These are phyloP conservation scores for Brachyptera risi DNA, from an alignment of 2,888 invertebrate species.

Conservation along the genomic window DNA sequence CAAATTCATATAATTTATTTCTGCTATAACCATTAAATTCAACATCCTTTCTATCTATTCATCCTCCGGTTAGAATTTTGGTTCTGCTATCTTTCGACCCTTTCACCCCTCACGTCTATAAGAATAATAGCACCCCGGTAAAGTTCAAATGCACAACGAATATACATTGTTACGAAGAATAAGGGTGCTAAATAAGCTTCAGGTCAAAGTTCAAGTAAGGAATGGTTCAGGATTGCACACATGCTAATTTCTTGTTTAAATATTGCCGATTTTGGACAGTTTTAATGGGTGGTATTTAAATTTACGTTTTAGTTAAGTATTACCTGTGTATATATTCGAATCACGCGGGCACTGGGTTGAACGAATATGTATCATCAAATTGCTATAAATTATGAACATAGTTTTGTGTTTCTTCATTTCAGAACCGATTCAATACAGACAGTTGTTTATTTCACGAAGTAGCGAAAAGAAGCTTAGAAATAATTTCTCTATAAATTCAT, in stretches of 20 bases:
- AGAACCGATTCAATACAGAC: too few relatives aligned
- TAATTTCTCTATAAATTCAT: too few relatives aligned
- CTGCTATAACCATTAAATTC: background rate
- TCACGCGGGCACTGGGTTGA: too few relatives aligned
- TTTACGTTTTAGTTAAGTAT: too few relatives aligned
- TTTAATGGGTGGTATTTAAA: background rate
- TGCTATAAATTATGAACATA: too few relatives aligned
- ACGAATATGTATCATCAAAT: too few relatives aligned
- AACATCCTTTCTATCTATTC: background rate
- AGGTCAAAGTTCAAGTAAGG: background rate
- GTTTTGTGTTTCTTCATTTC: too few relatives aligned
- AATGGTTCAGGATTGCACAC: background rate
- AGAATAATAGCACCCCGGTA: background rate
- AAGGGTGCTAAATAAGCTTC: background rate
- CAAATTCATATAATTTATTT: background rate
- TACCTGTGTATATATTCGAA: too few relatives aligned
- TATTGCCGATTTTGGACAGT: background rate
- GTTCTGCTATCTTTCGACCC: background rate
- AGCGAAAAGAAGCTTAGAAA: too few relatives aligned
- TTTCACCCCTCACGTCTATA: background rate
- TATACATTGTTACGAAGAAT: background rate
- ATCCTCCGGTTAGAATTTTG: background rate
- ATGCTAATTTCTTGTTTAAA: background rate
- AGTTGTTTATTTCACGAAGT: too few relatives aligned
- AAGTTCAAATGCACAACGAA: background rate